Evolutionary conservation across 92 coral and sea anemone genomes (phyloP).

Genomic region (Paramuricea clavata): DNA sequence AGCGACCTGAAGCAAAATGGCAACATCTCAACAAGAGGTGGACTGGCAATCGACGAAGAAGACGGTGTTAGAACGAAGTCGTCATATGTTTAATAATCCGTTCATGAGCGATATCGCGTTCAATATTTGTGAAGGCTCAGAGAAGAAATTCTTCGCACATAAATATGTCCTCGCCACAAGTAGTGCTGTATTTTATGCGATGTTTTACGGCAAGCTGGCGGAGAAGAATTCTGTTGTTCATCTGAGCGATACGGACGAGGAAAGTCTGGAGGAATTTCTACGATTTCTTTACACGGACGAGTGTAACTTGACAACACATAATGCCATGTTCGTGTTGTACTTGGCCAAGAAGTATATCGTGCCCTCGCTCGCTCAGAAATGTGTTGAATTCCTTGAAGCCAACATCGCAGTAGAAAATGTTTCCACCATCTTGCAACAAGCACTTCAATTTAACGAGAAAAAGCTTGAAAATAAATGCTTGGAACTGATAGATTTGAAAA

Average conservation of each 20-base stretch:
- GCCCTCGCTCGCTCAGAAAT: constrained; percentile 65
- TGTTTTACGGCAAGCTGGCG: constrained; percentile 78
- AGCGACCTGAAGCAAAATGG: no score
- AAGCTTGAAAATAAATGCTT: constrained; percentile 73
- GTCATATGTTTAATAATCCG: no score
- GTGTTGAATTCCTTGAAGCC: constrained; percentile 59
- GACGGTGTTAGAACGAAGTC: no score
- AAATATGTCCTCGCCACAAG: no score
- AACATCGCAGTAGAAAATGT: constrained; percentile 63
- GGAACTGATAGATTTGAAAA: constrained; percentile 65
- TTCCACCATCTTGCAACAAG: constrained; percentile 64
- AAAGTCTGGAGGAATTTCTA: constrained; percentile 72
- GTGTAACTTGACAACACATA: constrained; percentile 61
- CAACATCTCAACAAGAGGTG: constrained; percentile 33
- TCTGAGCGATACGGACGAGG: constrained; percentile 72
- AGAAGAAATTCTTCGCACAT: background rate
- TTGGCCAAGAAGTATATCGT: constrained; percentile 73
- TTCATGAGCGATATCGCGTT: no score
- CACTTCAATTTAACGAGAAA: constrained; percentile 61
- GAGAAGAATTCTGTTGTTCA: constrained; percentile 61
- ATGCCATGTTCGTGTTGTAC: constrained; percentile 69
- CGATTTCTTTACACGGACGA: constrained; percentile 74
- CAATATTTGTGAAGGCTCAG: no score
- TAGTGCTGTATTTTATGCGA: constrained; percentile 82
- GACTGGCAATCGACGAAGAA: no score